These are phyloP conservation scores for Camelus dromedarius DNA, from an alignment of 2,113 vertebrate species.

Conservation along the genomic window DNA sequence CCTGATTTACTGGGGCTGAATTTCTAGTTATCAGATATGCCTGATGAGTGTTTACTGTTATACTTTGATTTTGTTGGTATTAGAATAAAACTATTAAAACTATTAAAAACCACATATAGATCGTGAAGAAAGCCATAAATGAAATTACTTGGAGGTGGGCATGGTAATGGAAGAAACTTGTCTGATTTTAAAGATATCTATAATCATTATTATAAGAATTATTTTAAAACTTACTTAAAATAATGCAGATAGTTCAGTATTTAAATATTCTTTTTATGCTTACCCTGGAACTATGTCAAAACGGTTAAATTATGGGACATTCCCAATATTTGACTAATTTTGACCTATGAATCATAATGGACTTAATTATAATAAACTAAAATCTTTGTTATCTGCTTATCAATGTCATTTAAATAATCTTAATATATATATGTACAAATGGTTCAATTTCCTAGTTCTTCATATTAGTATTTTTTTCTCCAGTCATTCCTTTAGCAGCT, in stretches of 20 bases:
- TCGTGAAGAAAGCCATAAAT: background rate
- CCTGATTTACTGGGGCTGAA: background rate
- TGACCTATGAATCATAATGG: background rate
- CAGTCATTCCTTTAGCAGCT: background rate
- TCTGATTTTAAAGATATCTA: background rate
- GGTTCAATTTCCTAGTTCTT: background rate
- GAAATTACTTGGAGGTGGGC: background rate
- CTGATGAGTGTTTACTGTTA: background rate
- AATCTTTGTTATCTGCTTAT: background rate
- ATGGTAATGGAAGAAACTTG: background rate
- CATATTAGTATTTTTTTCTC: background rate
- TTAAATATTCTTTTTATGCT: background rate
- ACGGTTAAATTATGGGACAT: background rate
- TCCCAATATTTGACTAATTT: background rate
- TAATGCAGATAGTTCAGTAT: background rate
- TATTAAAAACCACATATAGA: background rate
- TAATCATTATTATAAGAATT: background rate
- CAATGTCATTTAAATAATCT: background rate
- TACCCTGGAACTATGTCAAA: background rate
- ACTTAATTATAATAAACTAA: background rate
- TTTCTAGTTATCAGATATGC: background rate
- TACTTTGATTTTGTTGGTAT: background rate
- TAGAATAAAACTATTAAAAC: slow-evolving; percentile 21
- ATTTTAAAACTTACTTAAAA: slow-evolving; percentile 27
- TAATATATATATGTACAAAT: background rate